Base-by-base conservation (phyloP, 2,113 vertebrate genomes). In the Albula glossodonta region DNA sequence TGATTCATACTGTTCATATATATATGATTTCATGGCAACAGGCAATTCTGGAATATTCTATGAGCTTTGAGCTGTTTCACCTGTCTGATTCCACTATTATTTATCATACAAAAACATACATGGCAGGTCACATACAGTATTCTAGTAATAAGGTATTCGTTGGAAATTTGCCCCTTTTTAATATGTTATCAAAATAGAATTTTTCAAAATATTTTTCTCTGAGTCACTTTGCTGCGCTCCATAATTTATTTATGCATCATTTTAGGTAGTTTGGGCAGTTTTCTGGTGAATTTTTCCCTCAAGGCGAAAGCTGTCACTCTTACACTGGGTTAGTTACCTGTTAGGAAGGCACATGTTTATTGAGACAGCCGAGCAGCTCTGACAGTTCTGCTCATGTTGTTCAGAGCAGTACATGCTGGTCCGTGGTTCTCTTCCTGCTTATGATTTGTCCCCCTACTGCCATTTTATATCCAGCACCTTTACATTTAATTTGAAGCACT, bases 401-500 rank as follows among this genome's bases (percentile, higher is more conserved):
- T 92, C 90, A 19, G 89, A 91, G 93, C 89, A 87, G 90, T 90
- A 87, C 91, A 91, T 89, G 92, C 91, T 87, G 92, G 89, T 93
- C 92, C 86, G 90, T 90, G 80, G 89, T 90, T 92, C 78, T 81
- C 92, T 91, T 15, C 90, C 89, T 89, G 93, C 93, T 93, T 94
- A 92, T 92, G 93, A 94, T 94, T 93, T 94, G 94, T 94, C 95
- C 94, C 94, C 94, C 93, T 93, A 92, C 94, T 96, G 94, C 94
- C 95, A 95, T 94, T 95, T 95, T 95, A 95, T 93, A 95, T 95
- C 93, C 93, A 91, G 92, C 90, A 93, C 92, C 93, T 94, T 94
- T 93, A 93, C 91, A 92, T 96, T 95, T 96, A 96, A 96, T 96
- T 96, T 94, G 93, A 95, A 95, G 94, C 93, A 94, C 94, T 95